phyloP scores from a whole-genome alignment of 2,888 invertebrate species.

The Athalia rosae region DNA sequence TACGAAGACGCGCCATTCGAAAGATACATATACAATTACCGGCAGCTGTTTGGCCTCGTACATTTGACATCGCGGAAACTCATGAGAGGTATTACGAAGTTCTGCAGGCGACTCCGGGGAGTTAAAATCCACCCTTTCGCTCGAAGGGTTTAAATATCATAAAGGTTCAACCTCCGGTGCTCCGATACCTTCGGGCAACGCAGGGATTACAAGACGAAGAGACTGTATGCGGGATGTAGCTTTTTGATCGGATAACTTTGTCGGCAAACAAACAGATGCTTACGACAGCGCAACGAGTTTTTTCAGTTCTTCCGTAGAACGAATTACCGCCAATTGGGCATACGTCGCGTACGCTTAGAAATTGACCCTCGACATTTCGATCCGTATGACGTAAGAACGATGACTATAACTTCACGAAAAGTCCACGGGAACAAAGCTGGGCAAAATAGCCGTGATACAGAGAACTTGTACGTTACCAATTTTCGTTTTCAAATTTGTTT shows the following conservation, averaged over 20 bases:
- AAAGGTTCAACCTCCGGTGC: slow-evolving; percentile 16
- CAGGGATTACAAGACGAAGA: slow-evolving; percentile 7
- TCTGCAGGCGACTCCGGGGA: slow-evolving; percentile 1
- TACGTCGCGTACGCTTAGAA: no score
- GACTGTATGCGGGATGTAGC: neutral
- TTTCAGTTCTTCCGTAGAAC: neutral
- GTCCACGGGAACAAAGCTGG: no score
- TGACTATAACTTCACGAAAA: no score
- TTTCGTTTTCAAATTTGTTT: no score
- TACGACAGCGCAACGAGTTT: neutral
- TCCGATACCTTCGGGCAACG: neutral
- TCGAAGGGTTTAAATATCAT: neutral
- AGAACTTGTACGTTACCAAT: no score
- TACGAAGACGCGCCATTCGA: neutral
- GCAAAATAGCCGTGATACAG: no score
- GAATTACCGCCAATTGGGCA: neutral
- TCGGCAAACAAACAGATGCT: slow-evolving; percentile 5
- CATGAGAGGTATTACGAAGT: neutral
- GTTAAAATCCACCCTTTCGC: neutral
- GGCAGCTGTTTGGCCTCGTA: neutral
- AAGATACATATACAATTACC: neutral
- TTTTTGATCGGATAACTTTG: slow-evolving; percentile 9
- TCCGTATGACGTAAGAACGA: no score
- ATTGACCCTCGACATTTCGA: no score
- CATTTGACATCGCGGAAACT: neutral